Evolutionary conservation across 2,888 invertebrate genomes (phyloP), one percentile per base, ranked within the genome.

Genomic region (Rhagonycha lutea): DNA sequence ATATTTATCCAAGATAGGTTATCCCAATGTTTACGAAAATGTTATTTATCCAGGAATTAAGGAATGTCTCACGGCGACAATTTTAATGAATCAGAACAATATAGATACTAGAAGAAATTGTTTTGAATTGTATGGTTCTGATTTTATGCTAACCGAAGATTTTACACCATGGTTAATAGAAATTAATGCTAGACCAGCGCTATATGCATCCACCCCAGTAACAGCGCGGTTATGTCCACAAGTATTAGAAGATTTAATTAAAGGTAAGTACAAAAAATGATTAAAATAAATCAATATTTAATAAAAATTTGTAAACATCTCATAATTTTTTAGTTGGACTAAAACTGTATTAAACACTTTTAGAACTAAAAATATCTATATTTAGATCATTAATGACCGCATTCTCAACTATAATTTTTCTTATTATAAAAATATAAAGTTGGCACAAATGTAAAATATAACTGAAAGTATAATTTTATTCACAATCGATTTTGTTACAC

Each of bases 111-210:
- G 92, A 77, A 91, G 91, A 83, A 94, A 95, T 83, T 93, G 94
- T 74, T 98, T 97, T 87, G 97, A 98, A 86, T 86, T 97, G 60
- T 97, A 96, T 85, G 98, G 97, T 7, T 97, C 97, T 71, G 98
- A 98, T 88, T 98, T 98, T 86, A 94, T 98, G 90, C 86, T 98
- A 60, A 94, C 95, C 74, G 94, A 96, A 83, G 93, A 95, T 83
- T 95, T 92, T 82, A 91, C 92, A 78, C 96, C 97, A 0, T 97
- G 96, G 94, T 88, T 98, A 77, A 95, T 98, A 82, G 98, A 98
- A 89, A 96, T 98, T 80, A 98, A 98, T 89, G 94, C 95, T 2
- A 94, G 94, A 84, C 97, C 97, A 0, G 94, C 96, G 87, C 91
- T 98, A 87, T 90, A 91, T 77, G 90, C 93, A 23, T 96, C 95